Percentiles rank a stretch among this genome's conserved stretches.
Evolutionary conservation across 2,113 vertebrate species (phyloP).

Genomic region (Cyprinus carpio): DNA sequence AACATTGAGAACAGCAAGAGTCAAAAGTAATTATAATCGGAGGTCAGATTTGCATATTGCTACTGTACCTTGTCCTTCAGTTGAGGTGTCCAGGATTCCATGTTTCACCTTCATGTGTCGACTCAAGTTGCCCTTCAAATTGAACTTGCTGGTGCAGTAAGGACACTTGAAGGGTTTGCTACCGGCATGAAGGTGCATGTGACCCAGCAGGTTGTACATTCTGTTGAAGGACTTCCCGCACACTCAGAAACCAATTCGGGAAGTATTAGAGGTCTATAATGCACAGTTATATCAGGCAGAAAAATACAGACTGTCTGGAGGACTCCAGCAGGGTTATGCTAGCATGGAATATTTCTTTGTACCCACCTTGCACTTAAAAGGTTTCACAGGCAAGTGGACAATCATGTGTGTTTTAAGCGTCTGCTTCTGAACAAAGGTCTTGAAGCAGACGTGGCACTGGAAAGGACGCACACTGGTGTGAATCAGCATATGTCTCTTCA

Average conservation of each 20-base stretch:
- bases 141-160: conserved; percentile 99
- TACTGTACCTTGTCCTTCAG: conserved; percentile 93
- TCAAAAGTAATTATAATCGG: conserved; percentile 47
- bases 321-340: background rate
- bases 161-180: conserved; percentile 99
- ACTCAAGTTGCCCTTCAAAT: conserved; percentile 98
- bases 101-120: conserved; percentile 99
- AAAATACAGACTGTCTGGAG: conserved; percentile 5
- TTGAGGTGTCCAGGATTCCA: conserved; percentile 90
- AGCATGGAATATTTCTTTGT: background rate
- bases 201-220: conserved; percentile 99
- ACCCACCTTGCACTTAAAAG: conserved; percentile 97
- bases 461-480: conserved; percentile 96
- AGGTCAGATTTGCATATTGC: conserved; percentile 29
- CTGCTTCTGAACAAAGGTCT: conserved; percentile 99
- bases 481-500: conserved; percentile 99
- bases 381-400: conserved; percentile 96
- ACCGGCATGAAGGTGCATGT: conserved; percentile 98
- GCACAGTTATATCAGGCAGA: background rate
- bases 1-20: conserved; percentile 44
- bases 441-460: conserved; percentile 99
- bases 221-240: conserved; percentile 98
- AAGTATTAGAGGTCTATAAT: background rate
- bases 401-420: conserved; percentile 99
- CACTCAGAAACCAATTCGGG: conserved; percentile 65